Conservation (phyloP, 2,113 vertebrate genomes). For the Macroglossus sobrinus region DNA sequence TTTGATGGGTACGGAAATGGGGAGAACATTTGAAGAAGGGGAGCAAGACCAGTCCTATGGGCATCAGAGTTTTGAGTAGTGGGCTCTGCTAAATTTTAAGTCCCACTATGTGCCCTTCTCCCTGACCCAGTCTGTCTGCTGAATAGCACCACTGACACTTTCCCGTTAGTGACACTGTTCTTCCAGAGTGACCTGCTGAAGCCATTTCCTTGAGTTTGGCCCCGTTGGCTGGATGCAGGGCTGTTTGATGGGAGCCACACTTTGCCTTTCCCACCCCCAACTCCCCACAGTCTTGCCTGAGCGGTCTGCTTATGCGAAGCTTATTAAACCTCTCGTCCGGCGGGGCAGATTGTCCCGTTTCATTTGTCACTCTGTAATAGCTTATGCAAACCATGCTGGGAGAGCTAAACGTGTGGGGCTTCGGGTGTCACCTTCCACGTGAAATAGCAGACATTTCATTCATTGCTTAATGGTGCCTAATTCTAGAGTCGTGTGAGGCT, state of each 20-base stretch:
- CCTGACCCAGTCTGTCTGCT: neutral
- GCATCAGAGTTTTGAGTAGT: neutral
- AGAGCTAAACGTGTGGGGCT: neutral
- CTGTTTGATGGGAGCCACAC: neutral
- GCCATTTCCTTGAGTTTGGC: neutral
- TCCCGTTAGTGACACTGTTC: neutral
- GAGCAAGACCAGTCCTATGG: neutral
- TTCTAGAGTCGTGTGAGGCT: neutral
- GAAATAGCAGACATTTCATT: neutral
- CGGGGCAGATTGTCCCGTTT: neutral
- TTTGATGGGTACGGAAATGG: neutral
- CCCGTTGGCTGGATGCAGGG: neutral
- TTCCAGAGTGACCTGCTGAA: neutral
- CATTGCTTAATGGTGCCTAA: neutral
- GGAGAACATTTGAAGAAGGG: neutral
- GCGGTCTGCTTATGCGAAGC: conserved; percentile 4
- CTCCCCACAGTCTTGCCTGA: conserved; percentile 52
- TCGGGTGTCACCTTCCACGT: neutral
- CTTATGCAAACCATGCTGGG: neutral
- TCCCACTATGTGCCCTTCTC: neutral
- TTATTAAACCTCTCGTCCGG: conserved; percentile 31
- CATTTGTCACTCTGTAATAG: conserved; percentile 25
- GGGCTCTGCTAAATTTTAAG: neutral
- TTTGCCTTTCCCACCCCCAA: neutral
- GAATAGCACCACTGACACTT: neutral